These are phyloP conservation scores for Crotalus tigris DNA, from an alignment of 2,113 vertebrate species.

Conservation along the genomic window DNA sequence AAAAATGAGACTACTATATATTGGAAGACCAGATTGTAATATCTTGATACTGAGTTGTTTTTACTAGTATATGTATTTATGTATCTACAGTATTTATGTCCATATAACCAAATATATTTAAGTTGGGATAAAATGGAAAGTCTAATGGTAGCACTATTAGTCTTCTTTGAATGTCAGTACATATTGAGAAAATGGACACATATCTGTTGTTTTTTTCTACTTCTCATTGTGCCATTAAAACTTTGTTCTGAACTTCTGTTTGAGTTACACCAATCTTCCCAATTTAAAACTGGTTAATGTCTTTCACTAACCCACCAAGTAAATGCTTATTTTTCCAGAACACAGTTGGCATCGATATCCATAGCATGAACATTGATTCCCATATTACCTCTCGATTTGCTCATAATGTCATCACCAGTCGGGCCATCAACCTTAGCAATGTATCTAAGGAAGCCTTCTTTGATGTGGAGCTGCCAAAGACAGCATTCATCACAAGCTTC, in stretches of 20 bases:
- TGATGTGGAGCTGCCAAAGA: conserved; percentile 88
- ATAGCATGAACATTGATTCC: conserved; percentile 85
- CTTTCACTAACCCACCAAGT: not conserved
- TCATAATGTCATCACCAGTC: conserved; percentile 86
- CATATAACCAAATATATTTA: not conserved
- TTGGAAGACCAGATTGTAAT: not conserved
- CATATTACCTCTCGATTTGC: conserved; percentile 87
- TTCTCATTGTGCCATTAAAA: not conserved
- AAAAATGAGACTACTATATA: not conserved
- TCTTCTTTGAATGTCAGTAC: not conserved
- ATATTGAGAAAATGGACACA: not conserved
- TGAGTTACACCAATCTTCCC: not conserved
- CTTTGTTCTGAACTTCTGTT: not conserved
- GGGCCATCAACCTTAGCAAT: conserved; percentile 77
- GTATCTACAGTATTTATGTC: not conserved
- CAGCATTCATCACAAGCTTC: conserved; percentile 93
- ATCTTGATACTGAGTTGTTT: not conserved
- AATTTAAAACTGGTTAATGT: not conserved
- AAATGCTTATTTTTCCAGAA: conserved; percentile 46
- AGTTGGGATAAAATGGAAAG: not conserved
- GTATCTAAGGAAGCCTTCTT: conserved; percentile 82
- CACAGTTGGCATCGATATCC: conserved; percentile 77
- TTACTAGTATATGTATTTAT: not conserved
- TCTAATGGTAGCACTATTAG: not conserved
- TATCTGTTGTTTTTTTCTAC: not conserved